Percentiles rank a stretch among this genome's conserved stretches.
Conservation (phyloP, 2,797 vertebrate genomes). For the Oryzias dopingdopingensis region DNA sequence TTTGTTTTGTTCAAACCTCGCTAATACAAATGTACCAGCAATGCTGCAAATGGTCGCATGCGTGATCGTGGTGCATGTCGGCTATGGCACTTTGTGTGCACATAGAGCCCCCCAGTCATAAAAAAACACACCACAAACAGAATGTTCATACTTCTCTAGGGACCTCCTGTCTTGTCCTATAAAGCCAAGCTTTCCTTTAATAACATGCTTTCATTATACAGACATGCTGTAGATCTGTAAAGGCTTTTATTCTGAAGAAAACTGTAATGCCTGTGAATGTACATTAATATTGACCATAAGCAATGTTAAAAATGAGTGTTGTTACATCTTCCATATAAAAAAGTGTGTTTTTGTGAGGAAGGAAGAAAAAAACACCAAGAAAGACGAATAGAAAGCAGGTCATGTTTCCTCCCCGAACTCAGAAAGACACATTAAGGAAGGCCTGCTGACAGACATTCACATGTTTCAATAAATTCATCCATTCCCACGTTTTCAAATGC, state of each 20-base stretch:
- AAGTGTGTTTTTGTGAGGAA: neutral
- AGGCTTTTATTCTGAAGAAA: constrained; percentile 83
- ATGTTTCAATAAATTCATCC: constrained; percentile 61
- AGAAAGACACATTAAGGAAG: constrained; percentile 21
- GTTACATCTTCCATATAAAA: constrained; percentile 18
- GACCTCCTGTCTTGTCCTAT: constrained; percentile 69
- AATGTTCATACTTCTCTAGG: constrained; percentile 65
- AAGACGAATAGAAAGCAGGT: constrained; percentile 34
- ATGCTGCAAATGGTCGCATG: constrained; percentile 51
- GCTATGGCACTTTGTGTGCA: constrained; percentile 82
- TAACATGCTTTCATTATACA: constrained; percentile 73
- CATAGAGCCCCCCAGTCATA: constrained; percentile 60
- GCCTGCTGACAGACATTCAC: constrained; percentile 51
- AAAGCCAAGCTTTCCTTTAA: constrained; percentile 72
- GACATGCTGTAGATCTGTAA: constrained; percentile 78
- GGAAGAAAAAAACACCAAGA: constrained; percentile 27
- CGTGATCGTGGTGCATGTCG: constrained; percentile 68
- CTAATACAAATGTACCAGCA: constrained; percentile 40
- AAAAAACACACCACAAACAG: constrained; percentile 26
- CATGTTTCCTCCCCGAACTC: constrained; percentile 35
- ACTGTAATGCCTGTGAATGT: constrained; percentile 84
- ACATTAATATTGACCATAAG: constrained; percentile 82
- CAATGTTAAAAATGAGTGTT: constrained; percentile 69
- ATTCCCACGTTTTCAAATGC: constrained; percentile 59
- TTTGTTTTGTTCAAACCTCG: constrained; percentile 7